Evolutionary conservation across 2,888 invertebrate genomes (phyloP).

Genomic region (Campoplex capitator): DNA sequence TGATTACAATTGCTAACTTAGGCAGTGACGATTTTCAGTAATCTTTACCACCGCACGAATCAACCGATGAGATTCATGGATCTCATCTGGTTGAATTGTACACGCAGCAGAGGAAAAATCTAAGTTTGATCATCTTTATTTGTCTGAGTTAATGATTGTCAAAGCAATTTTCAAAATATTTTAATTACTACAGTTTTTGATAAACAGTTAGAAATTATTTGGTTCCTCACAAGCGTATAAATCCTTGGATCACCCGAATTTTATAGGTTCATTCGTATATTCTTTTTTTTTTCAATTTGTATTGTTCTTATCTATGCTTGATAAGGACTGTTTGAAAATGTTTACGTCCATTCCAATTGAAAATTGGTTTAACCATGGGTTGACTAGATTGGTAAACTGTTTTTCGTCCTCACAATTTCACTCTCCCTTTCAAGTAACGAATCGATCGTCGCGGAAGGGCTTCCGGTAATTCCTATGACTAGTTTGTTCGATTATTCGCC

Average conservation of each 20-base stretch:
- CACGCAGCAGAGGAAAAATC: not conserved
- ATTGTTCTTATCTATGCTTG: not conserved
- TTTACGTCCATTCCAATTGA: not conserved
- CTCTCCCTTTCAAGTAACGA: not conserved
- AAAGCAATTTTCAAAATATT: not conserved
- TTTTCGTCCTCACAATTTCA: not conserved
- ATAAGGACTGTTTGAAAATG: not conserved
- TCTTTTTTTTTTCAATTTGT: not conserved
- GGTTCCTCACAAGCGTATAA: no score
- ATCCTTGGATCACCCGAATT: no score
- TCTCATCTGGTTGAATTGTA: not conserved
- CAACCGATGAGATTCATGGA: no score
- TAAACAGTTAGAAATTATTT: not conserved
- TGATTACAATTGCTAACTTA: not conserved
- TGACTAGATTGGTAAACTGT: not conserved
- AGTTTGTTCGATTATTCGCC: conserved; percentile 1
- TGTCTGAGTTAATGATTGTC: not conserved
- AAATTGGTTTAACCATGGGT: not conserved
- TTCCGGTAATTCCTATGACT: conserved; percentile 11
- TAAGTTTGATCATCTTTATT: not conserved
- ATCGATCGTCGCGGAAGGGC: conserved; percentile 13
- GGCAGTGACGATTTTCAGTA: not conserved
- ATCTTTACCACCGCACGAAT: no score
- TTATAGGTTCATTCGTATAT: not conserved
- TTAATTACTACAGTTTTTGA: not conserved